A percentile compares a stretch with the other conserved stretches of the same genome.
These are phyloP conservation scores for Megaptera novaeangliae DNA, from an alignment of 2,113 vertebrate genomes.

Conservation along the genomic window DNA sequence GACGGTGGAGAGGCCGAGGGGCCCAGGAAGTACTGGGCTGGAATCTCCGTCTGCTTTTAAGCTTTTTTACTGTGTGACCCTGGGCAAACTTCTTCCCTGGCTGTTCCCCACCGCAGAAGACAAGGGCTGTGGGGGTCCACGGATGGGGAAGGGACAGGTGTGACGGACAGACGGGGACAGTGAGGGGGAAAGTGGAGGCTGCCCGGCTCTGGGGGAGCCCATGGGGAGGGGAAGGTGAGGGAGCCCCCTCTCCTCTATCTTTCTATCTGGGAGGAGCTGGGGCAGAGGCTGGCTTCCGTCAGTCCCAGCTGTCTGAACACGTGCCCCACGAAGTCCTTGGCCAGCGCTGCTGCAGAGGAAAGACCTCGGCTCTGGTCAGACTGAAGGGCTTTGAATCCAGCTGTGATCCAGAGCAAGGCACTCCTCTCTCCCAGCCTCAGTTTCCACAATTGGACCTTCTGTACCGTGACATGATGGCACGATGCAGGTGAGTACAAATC, in stretches of 20 bases:
- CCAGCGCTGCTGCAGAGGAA: not conserved
- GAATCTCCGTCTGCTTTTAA: not conserved
- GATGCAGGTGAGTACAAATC: no score
- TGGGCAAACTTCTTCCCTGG: not conserved
- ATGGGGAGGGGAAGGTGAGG: not conserved
- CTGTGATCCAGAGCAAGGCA: not conserved
- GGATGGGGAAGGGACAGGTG: not conserved
- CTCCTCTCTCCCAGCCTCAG: not conserved
- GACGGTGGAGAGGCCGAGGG: not conserved
- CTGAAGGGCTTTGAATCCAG: not conserved
- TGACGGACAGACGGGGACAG: not conserved
- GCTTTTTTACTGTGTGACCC: no score
- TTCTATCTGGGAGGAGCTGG: not conserved
- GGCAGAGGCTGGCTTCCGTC: not conserved
- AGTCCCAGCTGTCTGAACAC: not conserved
- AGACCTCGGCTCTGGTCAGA: not conserved
- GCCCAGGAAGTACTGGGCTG: not conserved
- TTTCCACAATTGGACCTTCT: not conserved
- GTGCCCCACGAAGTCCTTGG: not conserved
- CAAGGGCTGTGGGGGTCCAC: not conserved
- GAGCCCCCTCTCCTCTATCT: not conserved
- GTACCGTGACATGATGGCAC: not conserved
- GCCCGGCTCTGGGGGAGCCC: not conserved
- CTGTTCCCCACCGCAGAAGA: not conserved
- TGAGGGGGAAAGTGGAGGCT: not conserved